Evolutionary conservation across 2,797 vertebrate species (phyloP).

Genomic region (Argya squamiceps): DNA sequence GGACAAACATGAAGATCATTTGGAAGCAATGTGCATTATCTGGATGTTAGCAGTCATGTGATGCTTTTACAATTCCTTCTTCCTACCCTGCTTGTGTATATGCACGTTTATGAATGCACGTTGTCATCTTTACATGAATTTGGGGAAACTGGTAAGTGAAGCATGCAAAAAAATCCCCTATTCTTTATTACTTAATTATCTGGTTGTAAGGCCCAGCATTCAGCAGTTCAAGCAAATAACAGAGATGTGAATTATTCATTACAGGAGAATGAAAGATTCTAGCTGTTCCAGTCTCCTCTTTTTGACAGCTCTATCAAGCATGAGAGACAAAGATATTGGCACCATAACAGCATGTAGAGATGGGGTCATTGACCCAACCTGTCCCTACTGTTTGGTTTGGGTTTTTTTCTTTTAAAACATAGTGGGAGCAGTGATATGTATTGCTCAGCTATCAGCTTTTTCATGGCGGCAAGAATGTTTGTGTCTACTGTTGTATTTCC

Average conservation of each 20-base stretch:
- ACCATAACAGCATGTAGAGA: not conserved
- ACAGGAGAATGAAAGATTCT: not conserved
- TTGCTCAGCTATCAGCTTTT: not conserved
- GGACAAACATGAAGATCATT: not conserved
- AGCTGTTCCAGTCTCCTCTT: not conserved
- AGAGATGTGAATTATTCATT: conserved; percentile 29
- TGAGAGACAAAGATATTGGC: not conserved
- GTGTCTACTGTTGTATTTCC: not conserved
- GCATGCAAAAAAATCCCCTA: not conserved
- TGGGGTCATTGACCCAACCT: not conserved
- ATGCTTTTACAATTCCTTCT: not conserved
- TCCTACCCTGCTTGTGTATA: not conserved
- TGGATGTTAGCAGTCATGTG: not conserved
- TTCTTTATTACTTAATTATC: conserved; percentile 29
- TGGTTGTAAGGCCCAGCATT: not conserved
- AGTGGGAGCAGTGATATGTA: not conserved
- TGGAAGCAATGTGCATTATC: not conserved
- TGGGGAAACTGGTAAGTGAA: not conserved
- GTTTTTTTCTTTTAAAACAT: not conserved
- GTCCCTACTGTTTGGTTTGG: not conserved
- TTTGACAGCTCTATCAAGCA: not conserved
- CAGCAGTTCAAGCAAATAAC: not conserved
- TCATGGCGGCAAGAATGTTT: not conserved
- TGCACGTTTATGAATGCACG: not conserved
- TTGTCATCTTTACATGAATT: not conserved